Evolutionary conservation across 2,797 vertebrate species (phyloP).

Genomic region (Alcedo atthis): DNA sequence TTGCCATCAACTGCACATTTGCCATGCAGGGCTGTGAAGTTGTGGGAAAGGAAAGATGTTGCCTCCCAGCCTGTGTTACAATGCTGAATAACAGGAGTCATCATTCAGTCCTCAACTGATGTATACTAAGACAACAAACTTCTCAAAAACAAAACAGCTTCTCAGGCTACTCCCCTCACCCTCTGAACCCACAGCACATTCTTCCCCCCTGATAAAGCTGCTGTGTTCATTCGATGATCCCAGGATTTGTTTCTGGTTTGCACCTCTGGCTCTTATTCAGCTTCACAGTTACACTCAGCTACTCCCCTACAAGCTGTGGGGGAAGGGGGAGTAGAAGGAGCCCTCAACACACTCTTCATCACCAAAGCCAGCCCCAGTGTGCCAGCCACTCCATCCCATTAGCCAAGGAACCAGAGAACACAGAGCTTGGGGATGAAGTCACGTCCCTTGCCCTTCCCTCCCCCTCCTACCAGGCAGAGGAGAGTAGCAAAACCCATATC

Average conservation of each 20-base stretch:
- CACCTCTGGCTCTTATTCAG: neutral
- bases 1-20: accelerated
- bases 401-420: accelerated
- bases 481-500: neutral
- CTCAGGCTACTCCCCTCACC: neutral
- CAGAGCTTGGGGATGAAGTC: accelerated
- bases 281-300: no score
- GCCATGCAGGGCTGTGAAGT: neutral
- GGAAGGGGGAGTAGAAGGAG: neutral
- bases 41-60: neutral
- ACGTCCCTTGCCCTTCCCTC: neutral
- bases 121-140: neutral
- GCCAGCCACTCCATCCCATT: accelerated
- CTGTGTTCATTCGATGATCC: neutral
- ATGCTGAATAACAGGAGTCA: neutral
- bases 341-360: neutral
- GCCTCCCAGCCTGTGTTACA: neutral
- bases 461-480: accelerated
- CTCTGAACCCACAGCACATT: neutral
- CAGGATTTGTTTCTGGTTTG: neutral
- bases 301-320: neutral
- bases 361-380: neutral
- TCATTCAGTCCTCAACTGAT: neutral
- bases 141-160: neutral
- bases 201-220: accelerated